These are phyloP conservation scores for Caenorhabditis remanei DNA, from an alignment of 1,140 invertebrate genomes.

Conservation along the genomic window DNA sequence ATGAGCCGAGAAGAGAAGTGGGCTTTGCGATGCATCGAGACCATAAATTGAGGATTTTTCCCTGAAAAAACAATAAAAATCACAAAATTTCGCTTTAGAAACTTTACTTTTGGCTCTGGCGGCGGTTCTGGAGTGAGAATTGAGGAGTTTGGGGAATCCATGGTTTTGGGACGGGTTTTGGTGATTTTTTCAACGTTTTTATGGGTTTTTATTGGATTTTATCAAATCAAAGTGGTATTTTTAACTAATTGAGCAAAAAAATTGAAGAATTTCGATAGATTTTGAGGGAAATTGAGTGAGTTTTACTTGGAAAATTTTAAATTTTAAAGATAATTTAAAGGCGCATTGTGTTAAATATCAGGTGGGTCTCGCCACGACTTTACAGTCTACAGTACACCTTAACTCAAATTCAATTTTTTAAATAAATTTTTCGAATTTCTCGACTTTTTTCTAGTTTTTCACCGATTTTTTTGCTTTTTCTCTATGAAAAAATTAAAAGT, in stretches of 20 bases:
- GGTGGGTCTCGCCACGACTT: background rate
- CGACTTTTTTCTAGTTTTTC: background rate
- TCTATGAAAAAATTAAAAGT: background rate
- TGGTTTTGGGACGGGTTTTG: background rate
- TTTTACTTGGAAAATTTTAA: background rate
- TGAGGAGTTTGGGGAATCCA: background rate
- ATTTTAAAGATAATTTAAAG: background rate
- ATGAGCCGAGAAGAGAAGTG: background rate
- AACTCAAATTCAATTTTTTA: too few species aligned
- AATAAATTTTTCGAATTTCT: background rate
- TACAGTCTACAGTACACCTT: background rate
- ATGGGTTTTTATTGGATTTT: too few species aligned
- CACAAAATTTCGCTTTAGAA: background rate
- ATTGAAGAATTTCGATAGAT: background rate
- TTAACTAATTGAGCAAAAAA: background rate
- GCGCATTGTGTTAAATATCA: background rate
- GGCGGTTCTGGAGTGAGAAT: too few species aligned
- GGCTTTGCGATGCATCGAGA: conserved; percentile 36
- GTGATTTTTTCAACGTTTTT: too few species aligned
- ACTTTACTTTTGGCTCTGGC: background rate
- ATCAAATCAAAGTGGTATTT: too few species aligned
- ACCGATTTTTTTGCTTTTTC: background rate
- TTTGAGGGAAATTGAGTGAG: background rate
- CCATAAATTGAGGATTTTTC: conserved; percentile 12
- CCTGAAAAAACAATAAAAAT: background rate